A percentile compares a stretch with the other conserved stretches of the same genome.
phyloP scores from a whole-genome alignment of 1,140 invertebrate genomes.

The Bradynema listronoti region DNA sequence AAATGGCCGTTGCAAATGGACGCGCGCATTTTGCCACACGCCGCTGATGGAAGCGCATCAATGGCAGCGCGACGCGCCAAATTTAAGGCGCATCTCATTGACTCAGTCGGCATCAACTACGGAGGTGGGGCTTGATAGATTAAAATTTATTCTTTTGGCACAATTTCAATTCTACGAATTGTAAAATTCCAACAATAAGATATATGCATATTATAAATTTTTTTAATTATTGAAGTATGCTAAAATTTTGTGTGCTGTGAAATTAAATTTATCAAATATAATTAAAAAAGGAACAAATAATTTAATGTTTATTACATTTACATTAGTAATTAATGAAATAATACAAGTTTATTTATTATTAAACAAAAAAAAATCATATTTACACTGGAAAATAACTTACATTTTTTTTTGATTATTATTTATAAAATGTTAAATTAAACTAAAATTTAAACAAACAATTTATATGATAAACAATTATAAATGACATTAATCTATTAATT shows the following conservation, averaged over 20 bases:
- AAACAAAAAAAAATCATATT: not conserved
- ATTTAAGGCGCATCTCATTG: slow-evolving; percentile 31
- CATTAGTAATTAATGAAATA: no score
- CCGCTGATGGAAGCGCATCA: slow-evolving; percentile 12
- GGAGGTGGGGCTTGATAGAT: slow-evolving; percentile 37
- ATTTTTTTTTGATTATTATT: not conserved
- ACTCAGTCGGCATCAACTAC: slow-evolving; percentile 39
- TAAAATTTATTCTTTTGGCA: not conserved
- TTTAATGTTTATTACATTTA: no score
- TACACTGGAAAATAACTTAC: not conserved
- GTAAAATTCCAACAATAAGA: no score
- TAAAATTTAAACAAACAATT: no score
- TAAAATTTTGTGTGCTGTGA: no score
- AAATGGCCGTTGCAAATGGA: slow-evolving; percentile 42
- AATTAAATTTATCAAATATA: no score
- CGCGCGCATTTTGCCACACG: slow-evolving; percentile 36
- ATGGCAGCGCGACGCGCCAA: not conserved
- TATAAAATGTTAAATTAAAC: not conserved
- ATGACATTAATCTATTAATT: no score
- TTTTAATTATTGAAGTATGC: no score
- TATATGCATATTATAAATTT: no score
- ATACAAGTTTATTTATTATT: no score
- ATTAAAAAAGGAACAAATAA: no score
- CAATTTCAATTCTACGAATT: no score
- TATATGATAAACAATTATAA: not conserved